Evolutionary conservation across 2,888 invertebrate genomes (phyloP), one percentile per base, ranked within the genome.

Genomic region (Cetonia aurata): DNA sequence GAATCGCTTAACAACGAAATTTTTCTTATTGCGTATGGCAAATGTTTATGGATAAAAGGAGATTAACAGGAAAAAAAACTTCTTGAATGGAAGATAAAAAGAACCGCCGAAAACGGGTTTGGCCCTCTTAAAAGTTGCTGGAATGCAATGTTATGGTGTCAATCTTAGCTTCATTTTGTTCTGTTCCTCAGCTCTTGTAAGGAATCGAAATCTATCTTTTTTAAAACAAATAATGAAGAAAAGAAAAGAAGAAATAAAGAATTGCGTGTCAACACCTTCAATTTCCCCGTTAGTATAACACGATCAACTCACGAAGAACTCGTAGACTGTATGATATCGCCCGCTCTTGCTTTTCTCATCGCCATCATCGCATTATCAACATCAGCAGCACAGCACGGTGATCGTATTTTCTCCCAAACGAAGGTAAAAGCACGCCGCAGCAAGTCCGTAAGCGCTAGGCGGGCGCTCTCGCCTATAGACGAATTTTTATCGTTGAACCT

Each of bases 401-500:
- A 50, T 6, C n/a, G 13, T 57, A 62, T 48, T 62, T 48, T 15
- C 33, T 48, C 25, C 52, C 44, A 53, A 67, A 68, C 44, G 69
- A 65, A 50, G 57, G 66, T 55, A 59, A 50, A 65, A 65, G 72
- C 52, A 53, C 17, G 25, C 25, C 25, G 25, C 25, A 25, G 25
- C n/a, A n/a, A 25, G 25, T 48, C 57, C 15, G 57, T 53, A 44
- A n/a, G 53, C 15, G 65, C 56, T 50, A n/a, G 65, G 52, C 66
- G 53, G 25, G 25, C 25, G 25, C 25, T 25, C 25, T 25, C 56
- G 70, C 60, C 31, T 48, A 57, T 48, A 59, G 59, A 60, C 53
- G 66, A 70, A 56, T 56, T 65, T 65, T 66, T 57, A 66, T 66
- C 71, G 70, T 56, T 70, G 71, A 72, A 70, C 72, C 67, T 56